Percentiles rank a stretch among this genome's conserved stretches.
Conservation (phyloP, 1,140 invertebrate species). For the Stenopsyche tienmushanensis region DNA sequence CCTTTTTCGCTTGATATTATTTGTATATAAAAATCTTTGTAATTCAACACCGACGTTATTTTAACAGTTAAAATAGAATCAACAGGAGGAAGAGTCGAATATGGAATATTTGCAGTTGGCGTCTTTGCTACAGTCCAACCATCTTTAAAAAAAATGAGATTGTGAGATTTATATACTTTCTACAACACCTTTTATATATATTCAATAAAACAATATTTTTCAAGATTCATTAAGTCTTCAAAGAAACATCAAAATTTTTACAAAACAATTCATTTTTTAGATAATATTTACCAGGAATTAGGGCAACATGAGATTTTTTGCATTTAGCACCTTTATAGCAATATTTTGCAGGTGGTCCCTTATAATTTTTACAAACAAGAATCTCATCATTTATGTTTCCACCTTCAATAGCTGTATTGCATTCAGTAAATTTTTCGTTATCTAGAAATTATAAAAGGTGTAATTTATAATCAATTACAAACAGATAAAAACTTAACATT, state of each 20-base stretch:
- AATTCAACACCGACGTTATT: not conserved
- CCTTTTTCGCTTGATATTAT: not conserved
- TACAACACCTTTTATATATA: not conserved
- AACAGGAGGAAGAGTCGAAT: not conserved
- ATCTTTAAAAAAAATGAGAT: slow-evolving; percentile 7
- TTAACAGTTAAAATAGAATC: not conserved
- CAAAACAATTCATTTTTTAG: too few relatives aligned
- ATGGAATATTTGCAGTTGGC: not conserved
- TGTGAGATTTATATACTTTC: not conserved
- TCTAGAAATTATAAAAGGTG: too few relatives aligned
- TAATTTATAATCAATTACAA: too few relatives aligned
- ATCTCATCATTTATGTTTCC: slow-evolving; percentile 18
- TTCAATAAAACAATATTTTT: not conserved
- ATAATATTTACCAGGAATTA: slow-evolving; percentile 29
- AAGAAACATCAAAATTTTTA: too few relatives aligned
- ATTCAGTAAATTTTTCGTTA: too few relatives aligned
- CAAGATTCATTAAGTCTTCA: not conserved
- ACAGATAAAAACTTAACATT: too few relatives aligned
- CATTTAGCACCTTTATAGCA: slow-evolving; percentile 37
- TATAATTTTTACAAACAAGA: slow-evolving; percentile 31
- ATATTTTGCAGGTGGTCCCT: slow-evolving; percentile 32
- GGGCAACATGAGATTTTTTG: slow-evolving; percentile 32
- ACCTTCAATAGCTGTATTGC: not conserved
- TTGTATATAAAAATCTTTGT: slow-evolving; percentile 3
- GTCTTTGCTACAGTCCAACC: not conserved